Evolutionary conservation across 2,113 vertebrate genomes (phyloP), one percentile per base, ranked within the genome.

Genomic region (Odontophorus gujanensis): DNA sequence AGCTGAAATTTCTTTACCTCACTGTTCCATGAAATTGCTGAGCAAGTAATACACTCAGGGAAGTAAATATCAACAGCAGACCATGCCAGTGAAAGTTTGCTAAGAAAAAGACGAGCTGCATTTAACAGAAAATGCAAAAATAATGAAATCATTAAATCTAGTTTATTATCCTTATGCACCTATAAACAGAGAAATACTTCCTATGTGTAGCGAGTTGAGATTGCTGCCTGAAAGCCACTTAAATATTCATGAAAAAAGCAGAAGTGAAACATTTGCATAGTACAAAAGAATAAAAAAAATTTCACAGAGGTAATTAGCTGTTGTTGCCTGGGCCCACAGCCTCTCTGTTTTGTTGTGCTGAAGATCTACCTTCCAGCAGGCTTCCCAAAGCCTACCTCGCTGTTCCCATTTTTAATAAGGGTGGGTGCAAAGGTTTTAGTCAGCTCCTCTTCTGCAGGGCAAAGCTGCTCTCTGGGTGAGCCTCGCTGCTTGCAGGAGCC

Each of bases 81-180:
- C 8, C 34, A 40, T 6, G 84, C 36, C 36, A 45, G 22, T 5
- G 53, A 11, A 63, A 87, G 17, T 26, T 38, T 80, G 72, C 1
- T 1, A 81, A 76, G 36, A 78, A 61, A 89, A 91, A 63, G 28
- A 42, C 26, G 40, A 62, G 28, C 25, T 58, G 28, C 43, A 82
- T 93, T 47, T 53, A 72, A 63, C 2, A 38, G 13, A 81, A 50
- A 61, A 50, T 38, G 45, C 11, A 22, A 28, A 19, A 3, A 20
- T 25, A 87, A 82, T 50, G 30, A 90, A 85, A 93, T 80, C 3
- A 80, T 71, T 74, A 92, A 76, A 94, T 63, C 36, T n/a, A 36
- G 9, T 78, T 92, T 90, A 69, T 68, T 72, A 61, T 24, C 17
- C 28, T 19, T 18, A 74, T 1, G 2, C 5, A 89, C 34, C 82